Percentiles rank a stretch among this genome's conserved stretches.
These are phyloP conservation scores for Phacellophora camtschatica DNA, from an alignment of 30 jellyfish, hydroid and myxozoan genomes.

Conservation along the genomic window DNA sequence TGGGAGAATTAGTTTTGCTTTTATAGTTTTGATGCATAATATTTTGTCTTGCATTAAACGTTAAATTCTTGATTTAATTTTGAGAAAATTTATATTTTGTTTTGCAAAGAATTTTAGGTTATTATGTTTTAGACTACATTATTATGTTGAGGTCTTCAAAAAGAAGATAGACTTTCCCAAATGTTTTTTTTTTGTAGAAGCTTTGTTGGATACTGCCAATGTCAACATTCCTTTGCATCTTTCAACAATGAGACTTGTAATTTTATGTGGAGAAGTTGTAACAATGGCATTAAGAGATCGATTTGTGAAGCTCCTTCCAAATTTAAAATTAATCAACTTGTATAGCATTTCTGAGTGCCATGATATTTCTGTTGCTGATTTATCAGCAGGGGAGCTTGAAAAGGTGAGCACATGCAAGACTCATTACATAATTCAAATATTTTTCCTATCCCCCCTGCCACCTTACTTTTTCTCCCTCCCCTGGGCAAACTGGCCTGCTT, in stretches of 20 bases:
- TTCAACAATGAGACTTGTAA: slow-evolving; percentile 24
- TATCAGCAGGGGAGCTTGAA: slow-evolving; percentile 80
- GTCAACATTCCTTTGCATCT: slow-evolving; percentile 22
- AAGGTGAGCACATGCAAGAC: slow-evolving; percentile 43
- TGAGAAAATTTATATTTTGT: no score
- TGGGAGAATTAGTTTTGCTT: no score
- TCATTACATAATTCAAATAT: background rate
- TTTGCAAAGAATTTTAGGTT: no score
- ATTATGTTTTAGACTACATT: no score
- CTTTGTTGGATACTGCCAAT: slow-evolving; percentile 49
- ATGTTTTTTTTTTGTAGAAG: slow-evolving; percentile 54
- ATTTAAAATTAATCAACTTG: slow-evolving; percentile 56
- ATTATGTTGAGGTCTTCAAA: no score
- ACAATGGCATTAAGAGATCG: slow-evolving; percentile 84
- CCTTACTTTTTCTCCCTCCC: background rate
- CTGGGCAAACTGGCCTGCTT: no score
- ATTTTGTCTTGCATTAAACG: no score
- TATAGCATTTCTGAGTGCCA: slow-evolving; percentile 89
- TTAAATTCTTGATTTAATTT: no score
- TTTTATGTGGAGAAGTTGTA: slow-evolving; percentile 91
- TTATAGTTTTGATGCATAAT: no score
- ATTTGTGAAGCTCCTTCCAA: slow-evolving; percentile 57
- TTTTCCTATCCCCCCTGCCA: background rate
- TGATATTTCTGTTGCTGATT: slow-evolving; percentile 81
- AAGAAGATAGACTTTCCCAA: no score